Evolutionary conservation across 2,888 invertebrate genomes (phyloP), one percentile per base, ranked within the genome.

Genomic region (Gastracanthus pulcherrimus): DNA sequence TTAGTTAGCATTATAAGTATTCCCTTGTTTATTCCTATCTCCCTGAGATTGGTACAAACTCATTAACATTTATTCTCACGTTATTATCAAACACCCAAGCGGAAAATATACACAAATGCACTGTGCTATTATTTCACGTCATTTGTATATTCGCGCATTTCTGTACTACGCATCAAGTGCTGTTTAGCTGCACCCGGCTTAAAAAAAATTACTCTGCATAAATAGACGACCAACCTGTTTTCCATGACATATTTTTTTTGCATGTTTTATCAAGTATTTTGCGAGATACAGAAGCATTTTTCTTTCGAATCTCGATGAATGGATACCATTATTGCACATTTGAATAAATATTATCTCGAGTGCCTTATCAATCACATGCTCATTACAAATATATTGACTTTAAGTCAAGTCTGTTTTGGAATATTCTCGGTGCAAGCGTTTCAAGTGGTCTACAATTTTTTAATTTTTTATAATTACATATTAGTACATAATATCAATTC

Each of bases 1-100:
- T 95, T 92, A 90, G 83, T 82, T 70, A 34, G 4, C 16, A 19
- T 36, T 11, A 16, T 6, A 16, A 1, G 19, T 6, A 26, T n/a
- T 41, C 26, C 4, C 9, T 26, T 7, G 0, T 58, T 29, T 13
- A 9, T 29, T 29, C 34, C 11, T 34, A 16, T 62, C 36, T 34
- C 7, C 19, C 11, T 9, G 26, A 11, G 23, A 55, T 7, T 16
- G 5, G 58, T 11, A 58, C 9, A 29, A 13, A 26, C 26, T 58
- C 62, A 36, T 62, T 62, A 62, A 36, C 9, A 36, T n/a, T 36
- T 9, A 19, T 19, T 62, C 62, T 62, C 62, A 62, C 62, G 34
- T 36, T n/a, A 19, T 62, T 36, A 62, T 19, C 16, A 9, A 1
- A 19, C 36, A 34, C 34, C 5, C 6, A 34, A 36, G 19, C 19